Evolutionary conservation across 2,888 invertebrate genomes (phyloP).

Genomic region (Drosophila cognata): DNA sequence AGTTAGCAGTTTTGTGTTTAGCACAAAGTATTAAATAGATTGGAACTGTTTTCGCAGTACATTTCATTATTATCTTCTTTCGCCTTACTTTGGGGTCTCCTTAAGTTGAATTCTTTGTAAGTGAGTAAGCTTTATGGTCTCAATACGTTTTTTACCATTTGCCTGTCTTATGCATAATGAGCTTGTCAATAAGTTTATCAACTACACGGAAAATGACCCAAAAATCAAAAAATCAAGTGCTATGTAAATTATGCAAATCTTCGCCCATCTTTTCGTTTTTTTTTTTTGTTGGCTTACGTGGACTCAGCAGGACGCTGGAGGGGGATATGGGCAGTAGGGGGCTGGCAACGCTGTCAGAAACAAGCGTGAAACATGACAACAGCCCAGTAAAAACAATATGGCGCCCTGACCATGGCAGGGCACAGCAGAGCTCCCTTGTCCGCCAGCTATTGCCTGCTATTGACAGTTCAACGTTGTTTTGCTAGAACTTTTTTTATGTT

Average conservation of each 20-base stretch:
- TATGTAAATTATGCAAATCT: slow-evolving; percentile 77
- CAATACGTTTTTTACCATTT: slow-evolving; percentile 18
- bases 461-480: slow-evolving; percentile 76
- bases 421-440: slow-evolving; percentile 37
- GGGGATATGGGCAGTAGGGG: slow-evolving; percentile 2
- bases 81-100: neutral
- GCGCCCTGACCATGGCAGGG: slow-evolving; percentile 52
- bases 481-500: slow-evolving; percentile 38
- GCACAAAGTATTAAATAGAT: neutral
- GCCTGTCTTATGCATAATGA: slow-evolving; percentile 56
- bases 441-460: slow-evolving; percentile 63
- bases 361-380: slow-evolving; percentile 75
- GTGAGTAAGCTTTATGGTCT: slow-evolving; percentile 7
- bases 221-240: slow-evolving; percentile 66
- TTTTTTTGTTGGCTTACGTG: slow-evolving; percentile 1
- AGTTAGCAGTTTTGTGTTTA: neutral
- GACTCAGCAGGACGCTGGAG: neutral
- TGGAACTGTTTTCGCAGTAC: neutral
- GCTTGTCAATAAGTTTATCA: slow-evolving; percentile 77
- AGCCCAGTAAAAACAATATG: slow-evolving; percentile 75
- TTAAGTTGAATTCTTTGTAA: slow-evolving; percentile 10
- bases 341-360: slow-evolving; percentile 63
- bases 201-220: slow-evolving; percentile 63
- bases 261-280: slow-evolving; percentile 46
- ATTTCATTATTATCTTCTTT: neutral